These are phyloP conservation scores for Centropristis striata DNA, from an alignment of 2,113 vertebrate species.

Conservation along the genomic window DNA sequence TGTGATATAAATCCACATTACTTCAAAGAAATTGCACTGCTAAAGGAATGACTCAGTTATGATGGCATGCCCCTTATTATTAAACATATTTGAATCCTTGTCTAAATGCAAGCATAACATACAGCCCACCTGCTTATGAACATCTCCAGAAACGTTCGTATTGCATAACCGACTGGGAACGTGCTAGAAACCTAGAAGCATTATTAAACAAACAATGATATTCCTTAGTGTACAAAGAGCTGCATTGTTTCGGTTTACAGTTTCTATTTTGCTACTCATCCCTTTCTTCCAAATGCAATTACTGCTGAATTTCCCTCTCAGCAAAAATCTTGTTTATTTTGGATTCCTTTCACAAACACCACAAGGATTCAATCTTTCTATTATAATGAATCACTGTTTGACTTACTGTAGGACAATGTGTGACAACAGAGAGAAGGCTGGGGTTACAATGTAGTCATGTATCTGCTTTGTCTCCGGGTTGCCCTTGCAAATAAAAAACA, in stretches of 20 bases:
- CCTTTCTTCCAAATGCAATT: slow-evolving; percentile 48
- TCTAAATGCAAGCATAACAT: neutral
- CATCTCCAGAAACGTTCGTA: neutral
- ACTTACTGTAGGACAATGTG: slow-evolving; percentile 37
- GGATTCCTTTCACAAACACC: slow-evolving; percentile 38
- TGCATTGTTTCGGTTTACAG: slow-evolving; percentile 44
- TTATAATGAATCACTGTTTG: slow-evolving; percentile 47
- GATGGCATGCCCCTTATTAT: too few relatives aligned
- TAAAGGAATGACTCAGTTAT: too few relatives aligned
- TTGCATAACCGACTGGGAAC: neutral
- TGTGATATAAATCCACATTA: neutral
- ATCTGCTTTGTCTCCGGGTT: slow-evolving; percentile 50
- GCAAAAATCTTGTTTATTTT: slow-evolving; percentile 59
- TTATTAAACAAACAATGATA: neutral
- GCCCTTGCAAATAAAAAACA: slow-evolving; percentile 14
- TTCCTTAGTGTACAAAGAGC: slow-evolving; percentile 27
- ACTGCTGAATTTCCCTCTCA: slow-evolving; percentile 28
- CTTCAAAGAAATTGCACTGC: neutral
- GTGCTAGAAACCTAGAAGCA: neutral
- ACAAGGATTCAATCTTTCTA: slow-evolving; percentile 61
- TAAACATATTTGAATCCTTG: neutral
- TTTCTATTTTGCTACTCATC: slow-evolving; percentile 23
- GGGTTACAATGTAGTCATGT: slow-evolving; percentile 25
- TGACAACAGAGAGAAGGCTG: slow-evolving; percentile 35
- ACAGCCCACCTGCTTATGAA: neutral